Percentiles rank a stretch among this genome's conserved stretches.
Conservation (phyloP, 2,888 invertebrate species). For the Microctonus aethiopoides region DNA sequence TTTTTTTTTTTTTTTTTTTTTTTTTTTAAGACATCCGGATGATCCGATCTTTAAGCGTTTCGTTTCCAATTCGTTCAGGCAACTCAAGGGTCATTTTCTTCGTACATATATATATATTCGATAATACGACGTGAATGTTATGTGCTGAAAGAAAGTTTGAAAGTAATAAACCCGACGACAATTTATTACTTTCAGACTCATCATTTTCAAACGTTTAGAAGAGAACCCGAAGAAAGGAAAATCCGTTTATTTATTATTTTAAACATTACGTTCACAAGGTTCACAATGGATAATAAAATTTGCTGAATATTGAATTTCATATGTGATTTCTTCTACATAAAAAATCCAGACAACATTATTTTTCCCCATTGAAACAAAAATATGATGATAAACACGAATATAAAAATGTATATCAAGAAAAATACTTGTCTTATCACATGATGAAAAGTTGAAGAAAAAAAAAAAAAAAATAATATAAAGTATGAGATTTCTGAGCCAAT, state of each 20-base stretch:
- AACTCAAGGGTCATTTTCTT: not conserved
- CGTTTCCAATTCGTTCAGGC: not conserved
- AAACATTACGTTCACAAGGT: not conserved
- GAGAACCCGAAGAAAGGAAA: no score
- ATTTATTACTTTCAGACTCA: not conserved
- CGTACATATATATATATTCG: not conserved
- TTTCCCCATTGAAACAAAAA: not conserved
- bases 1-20: not conserved
- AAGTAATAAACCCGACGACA: not conserved
- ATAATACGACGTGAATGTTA: not conserved
- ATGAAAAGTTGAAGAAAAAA: not conserved
- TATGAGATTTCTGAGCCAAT: not conserved
- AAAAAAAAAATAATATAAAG: not conserved
- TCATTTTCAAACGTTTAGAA: no score
- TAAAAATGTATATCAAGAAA: not conserved
- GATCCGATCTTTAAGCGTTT: not conserved
- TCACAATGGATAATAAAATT: not conserved
- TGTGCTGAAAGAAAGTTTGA: not conserved
- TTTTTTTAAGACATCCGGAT: constrained; percentile 7
- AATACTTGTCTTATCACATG: not conserved
- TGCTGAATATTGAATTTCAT: not conserved
- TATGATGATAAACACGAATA: not conserved
- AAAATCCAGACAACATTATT: not conserved
- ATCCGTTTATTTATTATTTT: not conserved
- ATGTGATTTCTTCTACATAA: not conserved